phyloP scores from a whole-genome alignment of 2,113 vertebrate species.

The Prunella himalayana region DNA sequence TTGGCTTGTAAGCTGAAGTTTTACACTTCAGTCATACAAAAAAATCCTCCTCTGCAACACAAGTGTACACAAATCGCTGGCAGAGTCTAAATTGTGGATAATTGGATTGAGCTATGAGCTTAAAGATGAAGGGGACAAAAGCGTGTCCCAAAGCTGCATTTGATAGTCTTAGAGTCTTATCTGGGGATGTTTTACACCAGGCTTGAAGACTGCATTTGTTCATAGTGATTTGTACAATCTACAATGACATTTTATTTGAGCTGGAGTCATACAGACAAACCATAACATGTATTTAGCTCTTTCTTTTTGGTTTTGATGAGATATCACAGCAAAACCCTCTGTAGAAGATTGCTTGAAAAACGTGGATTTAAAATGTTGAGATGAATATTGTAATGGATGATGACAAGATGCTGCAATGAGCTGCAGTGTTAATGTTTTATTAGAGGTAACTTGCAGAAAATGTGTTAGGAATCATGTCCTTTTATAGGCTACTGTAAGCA shows the following conservation, averaged over 20 bases:
- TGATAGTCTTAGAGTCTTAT: conserved; percentile 73
- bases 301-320: conserved; percentile 33
- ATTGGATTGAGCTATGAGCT: conserved; percentile 76
- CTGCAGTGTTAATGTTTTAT: background rate
- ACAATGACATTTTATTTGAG: conserved; percentile 72
- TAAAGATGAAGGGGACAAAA: conserved; percentile 77
- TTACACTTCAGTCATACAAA: conserved; percentile 58
- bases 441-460: background rate
- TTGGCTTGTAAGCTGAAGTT: conserved; percentile 70
- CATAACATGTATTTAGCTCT: conserved; percentile 56
- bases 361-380: conserved; percentile 12
- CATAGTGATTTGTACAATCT: conserved; percentile 70
- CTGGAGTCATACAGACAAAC: conserved; percentile 57
- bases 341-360: conserved; percentile 34
- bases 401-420: conserved; percentile 40
- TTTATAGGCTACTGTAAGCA: background rate
- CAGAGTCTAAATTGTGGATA: conserved; percentile 72
- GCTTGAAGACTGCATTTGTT: conserved; percentile 68
- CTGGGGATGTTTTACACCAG: conserved; percentile 74
- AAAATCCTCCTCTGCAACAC: conserved; percentile 61
- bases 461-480: background rate
- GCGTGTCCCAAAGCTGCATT: conserved; percentile 66
- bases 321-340: conserved; percentile 13
- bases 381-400: background rate
- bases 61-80: conserved; percentile 65